phyloP scores from a whole-genome alignment of 1,140 invertebrate genomes.

The Conus ventricosus region DNA sequence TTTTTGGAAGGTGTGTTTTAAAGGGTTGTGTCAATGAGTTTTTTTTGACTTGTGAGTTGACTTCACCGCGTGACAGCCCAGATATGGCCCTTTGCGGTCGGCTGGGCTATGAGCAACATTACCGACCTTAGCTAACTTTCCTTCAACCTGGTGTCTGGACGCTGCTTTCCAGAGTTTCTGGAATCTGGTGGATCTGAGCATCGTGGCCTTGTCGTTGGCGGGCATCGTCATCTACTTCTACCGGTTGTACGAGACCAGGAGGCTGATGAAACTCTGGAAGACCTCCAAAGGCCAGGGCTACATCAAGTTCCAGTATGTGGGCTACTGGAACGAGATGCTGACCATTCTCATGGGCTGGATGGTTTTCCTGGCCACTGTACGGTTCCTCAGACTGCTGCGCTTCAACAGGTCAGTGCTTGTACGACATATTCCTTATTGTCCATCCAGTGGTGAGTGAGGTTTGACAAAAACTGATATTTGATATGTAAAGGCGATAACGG shows the following conservation, averaged over 20 bases:
- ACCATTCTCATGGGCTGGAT: constrained; percentile 75
- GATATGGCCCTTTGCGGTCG: too few species aligned
- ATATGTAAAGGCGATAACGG: too few species aligned
- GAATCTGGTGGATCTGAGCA: constrained; percentile 75
- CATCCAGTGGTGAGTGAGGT: too few species aligned
- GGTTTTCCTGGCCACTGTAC: constrained; percentile 76
- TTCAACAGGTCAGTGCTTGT: constrained; percentile 74
- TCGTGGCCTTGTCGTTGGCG: constrained; percentile 67
- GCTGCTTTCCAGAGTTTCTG: constrained; percentile 65
- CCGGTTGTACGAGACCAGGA: constrained; percentile 66
- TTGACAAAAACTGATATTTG: too few species aligned
- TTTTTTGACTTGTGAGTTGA: too few species aligned
- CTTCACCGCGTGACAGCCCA: too few species aligned
- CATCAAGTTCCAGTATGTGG: constrained; percentile 70
- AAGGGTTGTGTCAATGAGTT: too few species aligned
- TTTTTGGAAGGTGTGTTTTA: too few species aligned
- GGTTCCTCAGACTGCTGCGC: constrained; percentile 77
- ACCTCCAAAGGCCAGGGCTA: constrained; percentile 39
- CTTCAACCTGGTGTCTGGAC: too few species aligned
- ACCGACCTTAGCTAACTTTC: too few species aligned
- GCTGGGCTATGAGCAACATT: too few species aligned
- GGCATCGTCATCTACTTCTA: constrained; percentile 74
- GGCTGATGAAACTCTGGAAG: constrained; percentile 73
- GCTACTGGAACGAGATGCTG: constrained; percentile 76
- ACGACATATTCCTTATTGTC: too few species aligned